Percentiles rank a stretch among this genome's conserved stretches.
Evolutionary conservation across 2,888 invertebrate genomes (phyloP).

Genomic region (Ceriagrion tenellum): DNA sequence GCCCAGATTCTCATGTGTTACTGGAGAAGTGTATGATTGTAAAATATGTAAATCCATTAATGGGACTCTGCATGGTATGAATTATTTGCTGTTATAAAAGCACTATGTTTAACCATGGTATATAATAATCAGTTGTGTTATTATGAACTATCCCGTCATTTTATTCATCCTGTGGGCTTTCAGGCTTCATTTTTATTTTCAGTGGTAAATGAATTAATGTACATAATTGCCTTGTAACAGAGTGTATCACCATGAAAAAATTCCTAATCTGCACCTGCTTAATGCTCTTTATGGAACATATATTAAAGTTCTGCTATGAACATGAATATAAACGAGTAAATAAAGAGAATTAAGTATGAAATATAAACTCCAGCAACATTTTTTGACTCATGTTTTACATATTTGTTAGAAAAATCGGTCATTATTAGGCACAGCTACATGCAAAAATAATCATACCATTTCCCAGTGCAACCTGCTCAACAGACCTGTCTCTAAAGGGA

Average conservation of each 20-base stretch:
- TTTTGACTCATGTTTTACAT: too few relatives aligned
- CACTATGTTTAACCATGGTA: not conserved
- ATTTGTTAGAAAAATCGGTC: too few relatives aligned
- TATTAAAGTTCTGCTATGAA: not conserved
- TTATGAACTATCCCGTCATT: not conserved
- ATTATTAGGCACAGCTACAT: too few relatives aligned
- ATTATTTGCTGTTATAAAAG: not conserved
- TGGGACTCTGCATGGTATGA: not conserved
- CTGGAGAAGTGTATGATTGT: not conserved
- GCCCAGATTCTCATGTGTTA: not conserved
- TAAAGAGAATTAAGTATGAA: too few relatives aligned
- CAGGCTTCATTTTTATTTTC: not conserved
- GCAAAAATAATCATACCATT: too few relatives aligned
- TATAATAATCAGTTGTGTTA: not conserved
- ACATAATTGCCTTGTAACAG: not conserved
- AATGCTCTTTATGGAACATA: not conserved
- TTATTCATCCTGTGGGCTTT: not conserved
- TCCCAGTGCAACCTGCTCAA: too few relatives aligned
- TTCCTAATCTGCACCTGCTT: not conserved
- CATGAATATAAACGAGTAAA: not conserved
- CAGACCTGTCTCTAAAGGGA: too few relatives aligned
- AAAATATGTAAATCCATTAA: not conserved
- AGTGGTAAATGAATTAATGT: not conserved
- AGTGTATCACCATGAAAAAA: not conserved
- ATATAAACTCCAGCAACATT: too few relatives aligned